These are phyloP conservation scores for Balanococcus diminutus DNA, from an alignment of 2,888 invertebrate genomes.

Conservation along the genomic window DNA sequence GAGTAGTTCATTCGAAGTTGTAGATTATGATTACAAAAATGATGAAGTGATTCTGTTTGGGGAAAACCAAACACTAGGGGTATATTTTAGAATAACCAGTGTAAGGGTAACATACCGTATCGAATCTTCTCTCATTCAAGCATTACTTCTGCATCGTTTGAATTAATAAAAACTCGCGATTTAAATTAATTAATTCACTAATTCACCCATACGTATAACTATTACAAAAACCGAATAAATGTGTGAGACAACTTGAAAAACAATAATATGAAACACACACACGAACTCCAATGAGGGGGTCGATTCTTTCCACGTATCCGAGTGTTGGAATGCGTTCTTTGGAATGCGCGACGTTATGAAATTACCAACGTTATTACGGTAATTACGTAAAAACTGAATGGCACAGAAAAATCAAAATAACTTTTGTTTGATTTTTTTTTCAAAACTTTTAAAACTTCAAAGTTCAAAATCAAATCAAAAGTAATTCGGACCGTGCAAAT, in stretches of 20 bases:
- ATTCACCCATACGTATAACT: slow-evolving; percentile 5
- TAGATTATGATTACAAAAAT: neutral
- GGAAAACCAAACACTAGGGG: neutral
- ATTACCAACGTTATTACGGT: neutral
- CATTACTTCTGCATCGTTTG: slow-evolving; percentile 11
- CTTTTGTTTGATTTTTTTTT: too few species aligned
- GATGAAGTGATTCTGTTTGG: neutral
- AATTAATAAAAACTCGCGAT: slow-evolving; percentile 1
- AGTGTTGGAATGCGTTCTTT: neutral
- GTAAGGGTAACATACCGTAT: neutral
- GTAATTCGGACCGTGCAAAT: too few species aligned
- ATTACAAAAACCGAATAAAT: slow-evolving; percentile 30
- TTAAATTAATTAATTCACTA: neutral
- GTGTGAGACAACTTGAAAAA: neutral
- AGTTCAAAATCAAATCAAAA: too few species aligned
- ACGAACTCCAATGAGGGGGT: neutral
- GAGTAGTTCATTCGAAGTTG: neutral
- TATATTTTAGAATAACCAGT: too few species aligned
- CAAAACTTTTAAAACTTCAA: too few species aligned
- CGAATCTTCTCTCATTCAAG: slow-evolving; percentile 4
- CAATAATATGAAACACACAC: neutral
- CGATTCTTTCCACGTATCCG: neutral
- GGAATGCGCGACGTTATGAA: neutral
- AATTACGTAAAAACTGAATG: neutral
- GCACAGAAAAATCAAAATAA: too few species aligned